Base-by-base conservation (phyloP, 2,113 vertebrate species). In the Scatophagus argus region DNA sequence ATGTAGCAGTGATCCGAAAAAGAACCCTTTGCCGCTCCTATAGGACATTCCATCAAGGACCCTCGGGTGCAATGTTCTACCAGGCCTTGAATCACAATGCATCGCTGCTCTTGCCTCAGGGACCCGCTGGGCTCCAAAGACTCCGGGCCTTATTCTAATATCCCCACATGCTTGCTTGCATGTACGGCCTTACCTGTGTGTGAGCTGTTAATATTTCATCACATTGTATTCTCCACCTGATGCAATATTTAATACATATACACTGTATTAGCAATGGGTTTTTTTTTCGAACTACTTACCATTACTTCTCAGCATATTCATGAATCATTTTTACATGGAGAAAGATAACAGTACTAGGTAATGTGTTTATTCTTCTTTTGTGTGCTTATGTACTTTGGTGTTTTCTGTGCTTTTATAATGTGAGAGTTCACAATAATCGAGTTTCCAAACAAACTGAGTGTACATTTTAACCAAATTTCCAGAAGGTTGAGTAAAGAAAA, bases 141-240 rank as follows among this genome's bases (percentile, higher is more conserved):
- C 68, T 46, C n/a, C 3, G 3, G 39, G 51, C 31, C 63, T 55
- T 36, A 74, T 61, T 82, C 59, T 61, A 55, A 78, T 67, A 65
- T 62, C 47, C 39, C 46, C 73, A 74, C 36, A 60, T 34, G 14
- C 23, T 39, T 64, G 72, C 51, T 39, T 64, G 72, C 51, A 81
- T 75, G 51, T 61, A 0, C 7, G 1, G 14, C 54, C 29, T 63
- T 38, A 58, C 55, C n/a, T 69, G 9, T 77, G 29, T 65, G n/a
- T 52, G 81, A 69, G 21, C 52, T 76, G 55, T 77, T 74, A 76
- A 82, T 87, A 79, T 86, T 87, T 91, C 49, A 82, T 77, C 70
- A 29, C 39, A 23, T n/a, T 78, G 27, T 46, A 70, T 60, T 65
- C 41, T 73, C 29, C n/a, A 36, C 55, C 66, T 61, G 59, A 85